Evolutionary conservation across 2,113 vertebrate species (phyloP), one percentile per base, ranked within the genome.

Genomic region (Hypanus sabinus): DNA sequence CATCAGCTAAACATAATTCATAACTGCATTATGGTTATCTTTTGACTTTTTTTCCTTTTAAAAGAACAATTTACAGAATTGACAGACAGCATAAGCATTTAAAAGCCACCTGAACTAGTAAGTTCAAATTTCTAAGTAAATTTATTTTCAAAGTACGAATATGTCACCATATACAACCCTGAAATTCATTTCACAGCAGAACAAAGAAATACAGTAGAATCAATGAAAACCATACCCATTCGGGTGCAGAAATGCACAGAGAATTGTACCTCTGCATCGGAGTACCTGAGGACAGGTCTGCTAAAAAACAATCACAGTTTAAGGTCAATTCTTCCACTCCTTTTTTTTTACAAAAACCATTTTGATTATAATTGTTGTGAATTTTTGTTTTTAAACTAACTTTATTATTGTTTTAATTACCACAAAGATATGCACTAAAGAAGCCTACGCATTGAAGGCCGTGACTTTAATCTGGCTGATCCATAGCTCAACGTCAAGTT

Each of bases 201-300:
- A 46, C 46, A 46, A 46, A 46, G 46, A 46, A 46, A 46, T 46
- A 46, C 46, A 46, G 4, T 46, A 46, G 46, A 46, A 46, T 46
- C 46, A 46, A 46, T 46, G 46, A 46, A 46, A 1, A 46, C 46
- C 46, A 46, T 46, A 46, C 46, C 46, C 46, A 46, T 90, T 90
- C 57, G n/a, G 30, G 85, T 90, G 85, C 85, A n/a, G 85, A 90
- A 90, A 90, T 90, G 85, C 85, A 90, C 60, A 90, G 60, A 65
- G 33, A n/a, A n/a, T 2, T 88, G 57, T 62, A 62, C 5, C 83
- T 88, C 22, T 65, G 60, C 57, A 65, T 65, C n/a, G 85, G 60
- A 88, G 57, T 88, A 90, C 85, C 60, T n/a, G 85, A 65, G 10
- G 55, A 24, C 46, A 27, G 85, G 85, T 65, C 30, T 9, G 33